Conservation (phyloP, 2,797 vertebrate species). For the Hozukius guyotensis region DNA sequence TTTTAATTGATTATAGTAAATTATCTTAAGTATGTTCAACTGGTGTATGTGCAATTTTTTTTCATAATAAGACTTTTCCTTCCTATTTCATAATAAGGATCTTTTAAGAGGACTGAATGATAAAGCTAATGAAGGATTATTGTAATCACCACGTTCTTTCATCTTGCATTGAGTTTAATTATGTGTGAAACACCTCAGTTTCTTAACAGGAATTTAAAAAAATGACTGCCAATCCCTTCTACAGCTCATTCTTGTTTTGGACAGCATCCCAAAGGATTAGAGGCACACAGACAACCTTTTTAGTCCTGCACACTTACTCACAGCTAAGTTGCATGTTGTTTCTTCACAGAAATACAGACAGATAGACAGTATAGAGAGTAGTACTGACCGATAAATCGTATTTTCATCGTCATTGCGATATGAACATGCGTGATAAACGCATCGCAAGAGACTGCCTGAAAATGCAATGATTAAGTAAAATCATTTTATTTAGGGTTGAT, state of each 20-base stretch:
- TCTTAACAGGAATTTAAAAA: background rate
- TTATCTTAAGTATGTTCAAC: background rate
- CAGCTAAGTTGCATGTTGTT: background rate
- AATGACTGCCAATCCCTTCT: background rate
- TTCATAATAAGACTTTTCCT: background rate
- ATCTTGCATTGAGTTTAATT: background rate
- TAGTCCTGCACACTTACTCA: background rate
- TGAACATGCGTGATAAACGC: no score
- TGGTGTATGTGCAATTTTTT: background rate
- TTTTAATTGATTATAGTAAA: conserved; percentile 26
- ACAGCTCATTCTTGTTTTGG: background rate
- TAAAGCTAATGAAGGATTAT: background rate
- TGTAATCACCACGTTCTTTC: background rate
- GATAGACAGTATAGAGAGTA: background rate
- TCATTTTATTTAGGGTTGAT: no score
- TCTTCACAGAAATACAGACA: background rate
- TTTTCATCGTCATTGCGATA: no score
- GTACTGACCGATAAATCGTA: no score
- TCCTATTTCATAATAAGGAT: conserved; percentile 36
- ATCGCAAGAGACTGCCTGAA: no score
- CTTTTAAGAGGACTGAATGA: conserved; percentile 24
- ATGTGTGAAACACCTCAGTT: background rate
- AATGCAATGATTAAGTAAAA: no score
- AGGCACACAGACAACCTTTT: background rate
- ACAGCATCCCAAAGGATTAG: background rate